Base-by-base conservation (phyloP, 2,113 vertebrate genomes). In the Pelodiscus sinensis region DNA sequence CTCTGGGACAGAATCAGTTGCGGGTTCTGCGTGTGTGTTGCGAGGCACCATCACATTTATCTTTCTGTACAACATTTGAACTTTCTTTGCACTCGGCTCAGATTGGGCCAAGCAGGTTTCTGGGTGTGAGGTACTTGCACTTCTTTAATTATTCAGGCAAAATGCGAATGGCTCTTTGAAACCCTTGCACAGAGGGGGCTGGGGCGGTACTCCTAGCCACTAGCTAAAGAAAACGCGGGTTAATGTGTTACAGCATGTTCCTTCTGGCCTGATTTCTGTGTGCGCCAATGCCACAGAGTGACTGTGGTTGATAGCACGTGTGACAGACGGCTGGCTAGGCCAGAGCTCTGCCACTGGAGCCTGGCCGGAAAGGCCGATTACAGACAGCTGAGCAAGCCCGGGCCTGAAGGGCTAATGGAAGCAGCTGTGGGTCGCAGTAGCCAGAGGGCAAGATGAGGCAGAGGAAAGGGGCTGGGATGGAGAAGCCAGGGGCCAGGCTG, bases 1-100 rank as follows among this genome's bases (percentile, higher is more conserved):
- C 0, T 1, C 0, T 9, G 15, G 7, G 3, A 31, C 4, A 83
- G 31, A 52, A 6, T 2, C 1, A 54, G 11, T 8, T n/a, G 58
- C 2, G 0, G 78, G 22, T 62, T 35, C n/a, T 52, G 35, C 44
- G 44, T 9, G 4, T 82, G 52, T 75, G 82, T 44, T 89, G 65
- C 78, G 11, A 35, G 8, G 78, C 38, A 44, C 22, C 44, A 25
- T 77, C 38, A 24, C 12, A 27, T 50, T 24, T 77, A 25, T 50
- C 25, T 50, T 77, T 78, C 68, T 52, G 4, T n/a, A 83, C 87
- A 57, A 84, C 1, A 0, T 25, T 35, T 3, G 57, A 80, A 12
- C 38, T 88, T 87, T 92, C 81, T 75, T 79, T 79, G 19, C 1
- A 8, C 19, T 79, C 77, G 78, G 52, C 83, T 90, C 93, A 24